Evolutionary conservation across 2,888 invertebrate species (phyloP).

Genomic region (Spodoptera picta): DNA sequence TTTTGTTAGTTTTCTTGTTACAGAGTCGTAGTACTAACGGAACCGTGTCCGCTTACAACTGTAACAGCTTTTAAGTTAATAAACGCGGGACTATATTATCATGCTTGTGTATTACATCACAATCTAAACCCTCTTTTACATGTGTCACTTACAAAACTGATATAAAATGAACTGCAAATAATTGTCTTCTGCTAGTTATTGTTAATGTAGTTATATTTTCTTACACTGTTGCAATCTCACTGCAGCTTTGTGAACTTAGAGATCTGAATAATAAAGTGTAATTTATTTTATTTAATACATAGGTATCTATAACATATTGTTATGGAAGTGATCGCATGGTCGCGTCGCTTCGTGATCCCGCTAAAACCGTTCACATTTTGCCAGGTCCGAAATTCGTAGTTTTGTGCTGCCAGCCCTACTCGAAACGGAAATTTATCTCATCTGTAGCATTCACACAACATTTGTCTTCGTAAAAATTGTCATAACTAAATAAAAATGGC

Average conservation of each 20-base stretch:
- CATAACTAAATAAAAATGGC: constrained; percentile 73
- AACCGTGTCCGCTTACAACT: no score
- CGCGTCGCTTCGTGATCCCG: neutral
- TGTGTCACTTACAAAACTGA: no score
- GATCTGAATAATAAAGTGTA: constrained; percentile 1
- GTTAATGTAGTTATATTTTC: neutral
- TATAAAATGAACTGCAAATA: no score
- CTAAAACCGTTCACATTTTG: neutral
- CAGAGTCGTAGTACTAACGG: no score
- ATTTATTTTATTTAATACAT: no score
- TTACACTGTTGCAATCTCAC: no score
- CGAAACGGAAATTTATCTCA: constrained; percentile 33
- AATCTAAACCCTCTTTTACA: no score
- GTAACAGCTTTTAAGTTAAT: no score
- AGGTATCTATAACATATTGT: neutral
- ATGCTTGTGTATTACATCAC: no score
- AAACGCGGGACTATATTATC: no score
- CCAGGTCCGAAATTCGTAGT: constrained; percentile 2
- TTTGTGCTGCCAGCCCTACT: constrained; percentile 53
- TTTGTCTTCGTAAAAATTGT: constrained; percentile 62
- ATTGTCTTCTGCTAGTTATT: neutral
- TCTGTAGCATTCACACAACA: constrained; percentile 59
- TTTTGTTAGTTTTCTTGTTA: no score
- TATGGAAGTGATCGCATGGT: neutral
- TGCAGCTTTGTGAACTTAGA: neutral